Evolutionary conservation across 2,888 invertebrate species (phyloP).

Genomic region (Mesorhabditis spiculigera): DNA sequence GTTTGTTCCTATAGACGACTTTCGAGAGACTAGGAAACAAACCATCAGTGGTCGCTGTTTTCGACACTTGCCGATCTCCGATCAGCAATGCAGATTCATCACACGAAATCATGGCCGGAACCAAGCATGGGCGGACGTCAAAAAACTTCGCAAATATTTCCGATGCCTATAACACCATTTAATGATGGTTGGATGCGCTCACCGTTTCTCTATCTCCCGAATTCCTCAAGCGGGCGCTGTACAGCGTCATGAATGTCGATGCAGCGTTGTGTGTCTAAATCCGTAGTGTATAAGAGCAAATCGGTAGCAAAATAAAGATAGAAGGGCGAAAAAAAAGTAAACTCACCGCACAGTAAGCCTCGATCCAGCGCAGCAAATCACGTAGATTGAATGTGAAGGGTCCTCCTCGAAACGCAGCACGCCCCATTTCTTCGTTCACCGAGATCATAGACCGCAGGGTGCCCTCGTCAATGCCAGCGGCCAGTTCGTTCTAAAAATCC

Average conservation of each 20-base stretch:
- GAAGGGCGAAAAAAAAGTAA: neutral
- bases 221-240: slow-evolving; percentile 81
- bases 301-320: slow-evolving; percentile 9
- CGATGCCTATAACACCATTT: slow-evolving; percentile 12
- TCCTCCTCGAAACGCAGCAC: slow-evolving; percentile 67
- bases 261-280: slow-evolving; percentile 48
- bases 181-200: neutral
- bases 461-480: neutral
- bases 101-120: neutral
- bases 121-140: slow-evolving; percentile 14
- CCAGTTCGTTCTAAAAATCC: slow-evolving; percentile 21
- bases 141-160: slow-evolving; percentile 18
- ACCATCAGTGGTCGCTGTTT: neutral
- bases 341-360: slow-evolving; percentile 58
- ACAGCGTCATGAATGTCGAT: slow-evolving; percentile 73
- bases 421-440: slow-evolving; percentile 9
- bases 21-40: no score
- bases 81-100: neutral
- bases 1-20: no score
- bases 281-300: neutral
- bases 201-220: slow-evolving; percentile 71
- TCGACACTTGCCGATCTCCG: neutral
- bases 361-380: slow-evolving; percentile 89
- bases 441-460: neutral
- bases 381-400: slow-evolving; percentile 97